Conservation (phyloP, 2,888 invertebrate genomes). For the Pollenia labialis region DNA sequence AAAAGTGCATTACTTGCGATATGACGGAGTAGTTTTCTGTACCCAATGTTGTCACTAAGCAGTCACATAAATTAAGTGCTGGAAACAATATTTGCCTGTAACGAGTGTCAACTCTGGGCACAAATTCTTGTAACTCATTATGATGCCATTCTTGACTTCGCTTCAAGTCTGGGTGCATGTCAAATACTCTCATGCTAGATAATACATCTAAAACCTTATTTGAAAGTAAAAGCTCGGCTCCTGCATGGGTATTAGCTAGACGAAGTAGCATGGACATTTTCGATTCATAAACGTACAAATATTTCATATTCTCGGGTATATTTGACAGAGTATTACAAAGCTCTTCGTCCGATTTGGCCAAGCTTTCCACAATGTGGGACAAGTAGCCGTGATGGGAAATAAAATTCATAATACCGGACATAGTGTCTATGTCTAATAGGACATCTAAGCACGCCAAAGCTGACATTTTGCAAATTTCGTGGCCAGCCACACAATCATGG, state of each 20-base stretch:
- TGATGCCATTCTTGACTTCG: conserved; percentile 76
- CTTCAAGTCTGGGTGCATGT: conserved; percentile 89
- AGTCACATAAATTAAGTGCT: conserved; percentile 91
- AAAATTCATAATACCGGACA: conserved; percentile 88
- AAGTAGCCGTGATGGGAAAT: conserved; percentile 89
- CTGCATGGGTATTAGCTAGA: conserved; percentile 88
- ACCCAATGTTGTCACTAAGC: conserved; percentile 92
- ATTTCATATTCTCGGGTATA: conserved; percentile 88
- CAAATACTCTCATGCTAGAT: conserved; percentile 89
- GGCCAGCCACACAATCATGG: conserved; percentile 94
- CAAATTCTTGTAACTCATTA: conserved; percentile 82
- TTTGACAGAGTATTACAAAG: conserved; percentile 87
- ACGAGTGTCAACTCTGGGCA: conserved; percentile 88
- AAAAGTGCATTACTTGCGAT: conserved; percentile 91
- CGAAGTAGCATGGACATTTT: conserved; percentile 92
- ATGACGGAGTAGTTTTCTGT: conserved; percentile 93
- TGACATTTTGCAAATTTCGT: conserved; percentile 95
- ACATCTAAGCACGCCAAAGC: conserved; percentile 93
- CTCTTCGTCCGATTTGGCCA: conserved; percentile 90
- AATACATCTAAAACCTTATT: conserved; percentile 87
- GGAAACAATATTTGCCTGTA: conserved; percentile 94
- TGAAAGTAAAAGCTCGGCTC: conserved; percentile 87
- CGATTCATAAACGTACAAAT: conserved; percentile 93
- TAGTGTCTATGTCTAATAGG: conserved; percentile 90
- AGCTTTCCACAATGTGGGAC: conserved; percentile 92